phyloP scores from a whole-genome alignment of 2,113 vertebrate species.

The Trematocara unimaculatum region DNA sequence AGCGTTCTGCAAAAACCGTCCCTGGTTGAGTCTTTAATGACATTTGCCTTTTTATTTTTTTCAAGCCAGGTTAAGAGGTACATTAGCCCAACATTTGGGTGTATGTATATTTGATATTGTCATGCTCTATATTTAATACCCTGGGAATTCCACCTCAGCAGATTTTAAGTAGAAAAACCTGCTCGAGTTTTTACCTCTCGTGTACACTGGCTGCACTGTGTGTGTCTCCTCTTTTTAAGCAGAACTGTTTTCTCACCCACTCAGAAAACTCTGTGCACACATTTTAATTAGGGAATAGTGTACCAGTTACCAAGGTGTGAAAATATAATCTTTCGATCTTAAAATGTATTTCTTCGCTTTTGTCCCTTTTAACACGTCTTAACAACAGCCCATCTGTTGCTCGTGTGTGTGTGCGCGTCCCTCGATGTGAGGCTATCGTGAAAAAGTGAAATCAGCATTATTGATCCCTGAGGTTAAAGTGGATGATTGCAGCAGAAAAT shows the following conservation, averaged over 20 bases:
- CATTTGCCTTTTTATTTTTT: background rate
- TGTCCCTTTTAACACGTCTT: background rate
- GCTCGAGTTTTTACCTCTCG: constrained; percentile 16
- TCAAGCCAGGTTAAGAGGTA: constrained; percentile 37
- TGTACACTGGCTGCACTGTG: background rate
- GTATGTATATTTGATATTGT: constrained; percentile 58
- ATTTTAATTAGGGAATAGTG: constrained; percentile 1
- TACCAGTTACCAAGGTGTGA: background rate
- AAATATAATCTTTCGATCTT: constrained; percentile 9
- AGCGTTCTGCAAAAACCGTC: background rate
- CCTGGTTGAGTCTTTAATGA: background rate
- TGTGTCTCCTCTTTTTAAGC: constrained; percentile 2
- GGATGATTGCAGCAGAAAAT: background rate
- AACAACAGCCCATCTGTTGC: background rate
- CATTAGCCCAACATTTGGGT: constrained; percentile 39
- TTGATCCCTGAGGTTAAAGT: constrained; percentile 22
- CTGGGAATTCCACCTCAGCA: constrained; percentile 31
- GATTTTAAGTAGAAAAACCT: constrained; percentile 45
- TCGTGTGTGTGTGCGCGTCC: background rate
- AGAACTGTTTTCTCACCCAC: background rate
- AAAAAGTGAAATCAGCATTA: constrained; percentile 35
- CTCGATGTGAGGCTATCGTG: background rate
- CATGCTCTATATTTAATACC: constrained; percentile 54
- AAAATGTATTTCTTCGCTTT: background rate
- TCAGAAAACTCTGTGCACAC: background rate